A percentile compares a stretch with the other conserved stretches of the same genome.
Conservation (phyloP, 2,113 vertebrate genomes). For the Leucosticte australis region DNA sequence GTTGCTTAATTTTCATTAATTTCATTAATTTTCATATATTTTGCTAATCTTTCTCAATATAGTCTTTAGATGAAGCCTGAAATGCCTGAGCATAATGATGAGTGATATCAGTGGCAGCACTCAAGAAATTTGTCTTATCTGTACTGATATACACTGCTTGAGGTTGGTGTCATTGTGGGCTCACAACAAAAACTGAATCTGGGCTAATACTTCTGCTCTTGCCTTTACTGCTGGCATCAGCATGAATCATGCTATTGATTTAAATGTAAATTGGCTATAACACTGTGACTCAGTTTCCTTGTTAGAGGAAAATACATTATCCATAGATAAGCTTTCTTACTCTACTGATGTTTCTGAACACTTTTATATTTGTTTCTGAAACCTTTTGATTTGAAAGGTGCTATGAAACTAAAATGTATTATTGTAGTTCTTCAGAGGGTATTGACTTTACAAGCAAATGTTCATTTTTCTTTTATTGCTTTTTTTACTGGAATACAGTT, state of each 20-base stretch:
- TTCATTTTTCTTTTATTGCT: neutral
- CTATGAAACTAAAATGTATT: neutral
- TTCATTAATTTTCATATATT: neutral
- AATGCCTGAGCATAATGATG: neutral
- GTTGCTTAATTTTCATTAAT: neutral
- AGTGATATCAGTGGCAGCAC: neutral
- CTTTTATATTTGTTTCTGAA: neutral
- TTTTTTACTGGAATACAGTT: neutral
- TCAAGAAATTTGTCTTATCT: neutral
- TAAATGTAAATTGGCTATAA: neutral
- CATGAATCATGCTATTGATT: neutral
- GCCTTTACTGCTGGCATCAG: neutral
- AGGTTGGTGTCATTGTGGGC: neutral
- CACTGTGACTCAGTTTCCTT: neutral
- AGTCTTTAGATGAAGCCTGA: neutral
- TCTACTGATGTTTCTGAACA: neutral
- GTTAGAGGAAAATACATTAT: neutral
- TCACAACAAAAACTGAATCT: neutral
- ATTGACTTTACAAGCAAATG: neutral
- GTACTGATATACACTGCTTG: neutral
- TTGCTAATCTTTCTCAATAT: neutral
- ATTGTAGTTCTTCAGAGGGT: neutral
- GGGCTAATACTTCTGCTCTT: neutral
- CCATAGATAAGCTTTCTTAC: neutral
- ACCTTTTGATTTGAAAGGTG: neutral